Evolutionary conservation across 2,113 vertebrate species (phyloP).

Genomic region (Apteryx mantelli): DNA sequence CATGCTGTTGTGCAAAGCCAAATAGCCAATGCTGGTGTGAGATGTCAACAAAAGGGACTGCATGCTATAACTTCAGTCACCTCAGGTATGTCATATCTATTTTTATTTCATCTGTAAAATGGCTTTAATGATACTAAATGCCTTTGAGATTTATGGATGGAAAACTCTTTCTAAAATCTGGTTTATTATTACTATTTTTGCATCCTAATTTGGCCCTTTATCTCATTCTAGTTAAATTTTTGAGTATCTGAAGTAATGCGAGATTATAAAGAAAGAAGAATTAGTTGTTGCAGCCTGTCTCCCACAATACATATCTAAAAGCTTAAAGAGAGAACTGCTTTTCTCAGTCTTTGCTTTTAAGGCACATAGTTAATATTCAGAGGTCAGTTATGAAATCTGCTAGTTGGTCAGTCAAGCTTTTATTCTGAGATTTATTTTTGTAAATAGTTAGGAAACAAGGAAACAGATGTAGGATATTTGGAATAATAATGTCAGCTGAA

Average conservation of each 20-base stretch:
- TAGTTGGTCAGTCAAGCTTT: background rate
- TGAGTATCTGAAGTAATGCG: background rate
- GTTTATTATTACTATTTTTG: background rate
- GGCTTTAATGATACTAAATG: background rate
- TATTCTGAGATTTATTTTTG: background rate
- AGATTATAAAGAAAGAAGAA: background rate
- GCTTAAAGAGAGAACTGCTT: background rate
- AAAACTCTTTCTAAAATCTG: background rate
- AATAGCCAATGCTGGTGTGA: background rate
- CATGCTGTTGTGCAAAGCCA: background rate
- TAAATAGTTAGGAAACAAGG: background rate
- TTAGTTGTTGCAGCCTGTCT: background rate
- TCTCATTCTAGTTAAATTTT: background rate
- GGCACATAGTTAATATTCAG: background rate
- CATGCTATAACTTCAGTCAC: background rate
- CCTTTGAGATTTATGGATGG: background rate
- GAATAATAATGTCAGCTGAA: background rate
- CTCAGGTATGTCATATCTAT: slow-evolving; percentile 10
- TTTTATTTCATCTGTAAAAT: background rate
- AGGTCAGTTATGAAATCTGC: background rate
- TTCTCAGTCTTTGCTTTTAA: background rate
- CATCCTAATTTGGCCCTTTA: background rate
- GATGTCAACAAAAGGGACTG: background rate
- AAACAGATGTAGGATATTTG: background rate
- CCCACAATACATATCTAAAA: background rate